Base-by-base conservation (phyloP, 2,797 vertebrate genomes). In the Oreochromis mossambicus region DNA sequence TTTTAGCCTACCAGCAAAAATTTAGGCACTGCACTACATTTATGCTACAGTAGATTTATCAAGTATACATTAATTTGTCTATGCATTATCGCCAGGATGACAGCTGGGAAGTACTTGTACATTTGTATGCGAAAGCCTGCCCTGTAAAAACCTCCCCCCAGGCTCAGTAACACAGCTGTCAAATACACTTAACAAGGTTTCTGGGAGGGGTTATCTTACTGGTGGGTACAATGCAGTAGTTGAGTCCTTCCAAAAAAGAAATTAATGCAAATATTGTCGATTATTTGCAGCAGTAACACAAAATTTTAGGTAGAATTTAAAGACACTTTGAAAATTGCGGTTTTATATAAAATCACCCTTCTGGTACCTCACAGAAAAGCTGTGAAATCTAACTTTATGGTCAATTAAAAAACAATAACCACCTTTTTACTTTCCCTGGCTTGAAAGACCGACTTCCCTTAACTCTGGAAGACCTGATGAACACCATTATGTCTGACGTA, bases 1-100 rank as follows among this genome's bases (percentile, higher is more conserved):
- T 91, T 92, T 94, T 91, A 93, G 89, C 88, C 86, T 48, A 8
- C 79, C 86, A 83, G 86, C 56, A 89, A 82, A 63, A 85, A 87
- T 66, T 85, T 52, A 88, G 83, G 75, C 84, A 46, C 78, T 80
- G 54, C 58, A 75, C 55, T 81, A 83, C 84, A 86, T 82, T 86
- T 83, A 88, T 83, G 93, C 89, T 92, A 89, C 91, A 91, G 43
- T 43, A 84, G 21, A 73, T 86, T 68, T 50, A 80, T 78, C 63
- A 78, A 63, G 63, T 73, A 79, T 61, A 87, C 70, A 83, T 78
- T 56, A 80, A 82, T 87, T 82, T 41, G 63, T 86, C 77, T 88
- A 61, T 76, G 83, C 19, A 36, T 54, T 66, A 34, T 14, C 9
- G 11, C 24, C 75, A 61, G 21, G 78, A 48, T 68, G 48, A 76